Evolutionary conservation across 2,797 vertebrate genomes (phyloP).

Genomic region (Benthosema pterotum): DNA sequence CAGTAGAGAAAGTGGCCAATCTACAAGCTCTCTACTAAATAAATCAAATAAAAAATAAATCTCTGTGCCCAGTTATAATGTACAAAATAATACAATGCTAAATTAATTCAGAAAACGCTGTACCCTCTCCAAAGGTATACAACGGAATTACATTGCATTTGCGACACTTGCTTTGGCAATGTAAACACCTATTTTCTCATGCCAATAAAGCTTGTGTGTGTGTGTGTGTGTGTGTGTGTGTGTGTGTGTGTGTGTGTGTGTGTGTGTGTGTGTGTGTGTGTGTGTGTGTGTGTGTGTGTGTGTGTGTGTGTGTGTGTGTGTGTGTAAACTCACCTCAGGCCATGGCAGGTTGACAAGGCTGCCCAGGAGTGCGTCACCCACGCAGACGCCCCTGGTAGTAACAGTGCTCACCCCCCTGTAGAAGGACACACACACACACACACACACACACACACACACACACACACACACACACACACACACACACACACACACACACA

Average conservation of each 20-base stretch:
- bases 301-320: conserved; percentile 11
- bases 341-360: conserved; percentile 92
- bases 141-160: no score
- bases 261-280: conserved; percentile 2
- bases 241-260: neutral
- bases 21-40: no score
- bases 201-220: no score
- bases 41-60: no score
- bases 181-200: no score
- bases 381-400: conserved; percentile 92
- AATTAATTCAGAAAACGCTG: no score
- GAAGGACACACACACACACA: conserved; percentile 10
- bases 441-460: conserved; percentile 19
- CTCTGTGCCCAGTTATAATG: no score
- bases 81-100: no score
- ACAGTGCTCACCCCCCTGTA: conserved; percentile 92
- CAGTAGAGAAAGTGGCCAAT: no score
- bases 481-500: neutral
- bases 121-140: no score
- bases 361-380: conserved; percentile 83
- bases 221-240: no score
- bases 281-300: neutral
- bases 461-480: conserved; percentile 1
- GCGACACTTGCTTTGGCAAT: no score
- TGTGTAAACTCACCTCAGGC: conserved; percentile 85